Evolutionary conservation across 2,888 invertebrate genomes (phyloP), one percentile per base, ranked within the genome.

Genomic region (Lithophane semibrunnea): DNA sequence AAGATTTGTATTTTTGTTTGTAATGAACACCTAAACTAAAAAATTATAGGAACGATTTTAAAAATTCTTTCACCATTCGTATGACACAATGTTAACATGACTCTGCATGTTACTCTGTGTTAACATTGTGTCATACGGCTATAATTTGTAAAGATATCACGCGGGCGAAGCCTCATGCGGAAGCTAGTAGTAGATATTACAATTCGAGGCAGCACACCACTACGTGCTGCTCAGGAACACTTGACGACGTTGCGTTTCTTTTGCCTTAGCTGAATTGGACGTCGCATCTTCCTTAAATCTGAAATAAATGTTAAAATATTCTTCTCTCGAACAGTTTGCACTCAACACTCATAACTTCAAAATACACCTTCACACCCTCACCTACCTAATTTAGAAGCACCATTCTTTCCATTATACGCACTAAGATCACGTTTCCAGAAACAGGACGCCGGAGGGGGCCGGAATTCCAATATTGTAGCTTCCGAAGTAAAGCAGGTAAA

Each of bases 401-500:
- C 49, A 37, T 60, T 61, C 18, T 24, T 49, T n/a, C 37, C 54
- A 67, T 70, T 79, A 64, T 9, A 49, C 52, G 13, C 13, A 66
- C 49, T 69, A 44, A 73, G 82, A 84, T 83, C 79, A 66, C 66
- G 71, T 87, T 76, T 77, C 72, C 29, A 56, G 70, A 70, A 71
- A 79, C 63, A 49, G 74, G 70, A 73, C 42, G 73, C 60, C 60
- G n/a, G 37, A 54, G 73, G 47, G 71, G 63, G 1, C 52, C 21
- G 83, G 83, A 79, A 87, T 88, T 88, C 76, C 84, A 87, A 88
- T 88, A 87, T 85, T 65, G 75, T 80, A 64, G 65, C 69, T 49
- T 72, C 61, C 24, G 29, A 66, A 75, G 72, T 60, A 52, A 77
- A 85, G 74, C 88, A 88, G 79, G 84, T 83, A 87, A 88, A 88